Percentiles rank a stretch among this genome's conserved stretches.
Evolutionary conservation across 1,140 invertebrate genomes (phyloP).

Genomic region (Hyles euphorbiae): DNA sequence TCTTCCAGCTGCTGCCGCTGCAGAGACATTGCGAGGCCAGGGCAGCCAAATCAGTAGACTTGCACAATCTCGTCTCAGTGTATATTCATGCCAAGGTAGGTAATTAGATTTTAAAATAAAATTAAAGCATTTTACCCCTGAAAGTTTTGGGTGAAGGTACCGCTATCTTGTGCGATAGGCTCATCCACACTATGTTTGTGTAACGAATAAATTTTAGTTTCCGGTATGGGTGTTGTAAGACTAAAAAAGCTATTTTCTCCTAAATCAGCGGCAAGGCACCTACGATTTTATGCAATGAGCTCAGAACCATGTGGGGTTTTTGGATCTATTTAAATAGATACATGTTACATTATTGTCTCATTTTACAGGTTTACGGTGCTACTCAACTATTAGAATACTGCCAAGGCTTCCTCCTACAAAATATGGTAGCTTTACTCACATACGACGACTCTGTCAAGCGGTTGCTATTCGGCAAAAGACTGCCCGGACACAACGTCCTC

Average conservation of each 20-base stretch:
- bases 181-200: too few relatives aligned
- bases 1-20: constrained; percentile 92
- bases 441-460: constrained; percentile 94
- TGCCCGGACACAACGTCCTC: constrained; percentile 93
- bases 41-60: constrained; percentile 88
- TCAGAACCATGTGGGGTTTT: too few relatives aligned
- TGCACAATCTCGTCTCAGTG: constrained; percentile 93
- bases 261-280: too few relatives aligned
- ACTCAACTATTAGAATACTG: constrained; percentile 91
- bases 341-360: background rate
- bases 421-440: constrained; percentile 93
- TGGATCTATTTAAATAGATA: too few relatives aligned
- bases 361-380: constrained; percentile 89
- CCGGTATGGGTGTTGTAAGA: too few relatives aligned
- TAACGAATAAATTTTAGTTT: too few relatives aligned
- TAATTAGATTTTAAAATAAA: background rate
- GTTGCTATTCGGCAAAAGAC: constrained; percentile 90
- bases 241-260: too few relatives aligned
- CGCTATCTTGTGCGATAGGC: too few relatives aligned
- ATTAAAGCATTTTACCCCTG: too few relatives aligned
- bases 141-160: too few relatives aligned
- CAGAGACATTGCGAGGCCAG: constrained; percentile 90
- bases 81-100: constrained; percentile 94
- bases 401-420: constrained; percentile 93
- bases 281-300: too few relatives aligned